Evolutionary conservation across 2,888 invertebrate species (phyloP).

Genomic region (Cephalotes varians): DNA sequence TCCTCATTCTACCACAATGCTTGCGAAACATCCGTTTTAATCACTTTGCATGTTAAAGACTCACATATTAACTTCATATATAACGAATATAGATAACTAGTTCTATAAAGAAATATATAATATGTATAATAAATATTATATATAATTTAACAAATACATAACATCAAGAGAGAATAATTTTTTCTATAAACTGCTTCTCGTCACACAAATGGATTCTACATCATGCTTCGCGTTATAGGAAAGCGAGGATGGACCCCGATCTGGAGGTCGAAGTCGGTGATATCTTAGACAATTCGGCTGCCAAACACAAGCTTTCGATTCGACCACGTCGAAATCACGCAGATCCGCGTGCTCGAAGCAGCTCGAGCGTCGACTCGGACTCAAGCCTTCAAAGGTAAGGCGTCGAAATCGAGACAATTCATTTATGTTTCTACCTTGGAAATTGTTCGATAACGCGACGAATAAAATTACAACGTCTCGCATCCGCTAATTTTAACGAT

Average conservation of each 20-base stretch:
- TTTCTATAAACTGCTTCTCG: constrained; percentile 35
- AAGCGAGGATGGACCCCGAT: constrained; percentile 87
- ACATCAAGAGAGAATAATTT: not conserved
- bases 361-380: constrained; percentile 78
- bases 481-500: constrained; percentile 5
- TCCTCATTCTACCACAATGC: not conserved
- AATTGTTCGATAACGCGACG: not conserved
- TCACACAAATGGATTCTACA: constrained; percentile 49
- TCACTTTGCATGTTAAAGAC: constrained; percentile 1
- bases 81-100: not conserved
- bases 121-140: no score
- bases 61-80: not conserved
- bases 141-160: not conserved
- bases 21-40: constrained; percentile 18
- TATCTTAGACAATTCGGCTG: constrained; percentile 91
- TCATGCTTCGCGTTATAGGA: constrained; percentile 75
- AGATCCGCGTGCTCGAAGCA: constrained; percentile 85
- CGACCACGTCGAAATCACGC: constrained; percentile 90
- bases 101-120: no score
- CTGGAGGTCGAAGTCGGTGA: constrained; percentile 88
- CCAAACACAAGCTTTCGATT: constrained; percentile 91
- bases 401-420: not conserved
- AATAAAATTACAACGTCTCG: not conserved
- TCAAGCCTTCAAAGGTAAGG: constrained; percentile 65
- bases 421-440: not conserved